Evolutionary conservation across 2,113 vertebrate genomes (phyloP).

Genomic region (Origma solitaria): DNA sequence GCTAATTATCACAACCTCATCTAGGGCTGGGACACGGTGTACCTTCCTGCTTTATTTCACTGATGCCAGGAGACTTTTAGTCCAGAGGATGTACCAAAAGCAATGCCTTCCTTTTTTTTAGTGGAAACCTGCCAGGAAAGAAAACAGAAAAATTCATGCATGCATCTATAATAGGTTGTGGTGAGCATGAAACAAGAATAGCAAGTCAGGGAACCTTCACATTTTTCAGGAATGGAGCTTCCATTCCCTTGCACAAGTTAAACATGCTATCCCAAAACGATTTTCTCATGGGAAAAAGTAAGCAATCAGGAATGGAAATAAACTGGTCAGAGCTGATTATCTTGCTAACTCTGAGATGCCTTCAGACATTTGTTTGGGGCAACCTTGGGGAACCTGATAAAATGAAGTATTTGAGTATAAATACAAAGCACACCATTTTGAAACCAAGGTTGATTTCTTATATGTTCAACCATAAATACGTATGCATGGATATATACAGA

Average conservation of each 20-base stretch:
- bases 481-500: background rate
- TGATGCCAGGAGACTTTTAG: slow-evolving; percentile 68
- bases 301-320: background rate
- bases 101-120: slow-evolving; percentile 33
- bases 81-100: slow-evolving; percentile 73
- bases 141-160: background rate
- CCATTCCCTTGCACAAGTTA: background rate
- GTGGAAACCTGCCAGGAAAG: background rate
- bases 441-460: background rate
- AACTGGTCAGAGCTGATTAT: background rate
- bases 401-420: background rate
- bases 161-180: background rate
- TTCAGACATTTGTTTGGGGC: background rate
- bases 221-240: background rate
- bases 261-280: background rate
- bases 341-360: background rate
- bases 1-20: background rate
- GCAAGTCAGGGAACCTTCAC: background rate
- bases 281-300: slow-evolving; percentile 39
- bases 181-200: background rate
- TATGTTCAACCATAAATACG: background rate
- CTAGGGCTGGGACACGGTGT: background rate
- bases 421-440: background rate
- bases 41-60: slow-evolving; percentile 30
- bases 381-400: background rate